Base-by-base conservation (phyloP, 2,888 invertebrate species). In the Pristionchus arcanus region DNA sequence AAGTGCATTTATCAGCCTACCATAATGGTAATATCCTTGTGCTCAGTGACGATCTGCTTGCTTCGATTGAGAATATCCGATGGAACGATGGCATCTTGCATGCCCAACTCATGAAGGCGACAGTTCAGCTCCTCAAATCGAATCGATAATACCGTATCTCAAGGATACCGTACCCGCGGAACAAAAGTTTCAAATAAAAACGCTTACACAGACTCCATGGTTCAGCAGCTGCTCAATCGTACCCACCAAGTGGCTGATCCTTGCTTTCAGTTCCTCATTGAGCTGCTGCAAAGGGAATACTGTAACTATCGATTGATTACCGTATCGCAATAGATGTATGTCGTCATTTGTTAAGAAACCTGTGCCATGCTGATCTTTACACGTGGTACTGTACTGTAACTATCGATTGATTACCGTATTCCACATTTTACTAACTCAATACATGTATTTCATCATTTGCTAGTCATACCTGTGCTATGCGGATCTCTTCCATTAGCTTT, bases 11-110 rank as follows among this genome's bases (percentile, higher is more conserved):
- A 31, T 21, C 5, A 9, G 5, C 68, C 2, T 15, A 88, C 88
- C 28, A 71, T 88, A 84, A 90, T 89, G 0, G 92, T 92, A 19
- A 93, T 89, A 42, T 90, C 91, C 66, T 93, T 93, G 90, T 94
- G 93, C 25, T 90, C 77, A 0, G 92, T 91, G 9, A 93, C 92
- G n/a, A 94, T 93, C 25, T 91, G 90, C 83, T 93, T 93, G 3
- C 28, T 91, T 90, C 77, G 25, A 37, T 86, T 37, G 2, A 93
- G 90, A 55, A 93, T 90, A 68, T 93, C 93, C 21, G 90, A 77
- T 0, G 92, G 92, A 55, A 91, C 91, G 9, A 71, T n/a, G 16
- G 92, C 93, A 13, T 89, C 89, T 21, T 68, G 49, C 93, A 93
- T 93, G 71, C 90, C 92, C 86, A 93, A 86, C 55, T 93, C 92